Evolutionary conservation across 2,888 invertebrate genomes (phyloP).

Genomic region (Xestia rhomboidea): DNA sequence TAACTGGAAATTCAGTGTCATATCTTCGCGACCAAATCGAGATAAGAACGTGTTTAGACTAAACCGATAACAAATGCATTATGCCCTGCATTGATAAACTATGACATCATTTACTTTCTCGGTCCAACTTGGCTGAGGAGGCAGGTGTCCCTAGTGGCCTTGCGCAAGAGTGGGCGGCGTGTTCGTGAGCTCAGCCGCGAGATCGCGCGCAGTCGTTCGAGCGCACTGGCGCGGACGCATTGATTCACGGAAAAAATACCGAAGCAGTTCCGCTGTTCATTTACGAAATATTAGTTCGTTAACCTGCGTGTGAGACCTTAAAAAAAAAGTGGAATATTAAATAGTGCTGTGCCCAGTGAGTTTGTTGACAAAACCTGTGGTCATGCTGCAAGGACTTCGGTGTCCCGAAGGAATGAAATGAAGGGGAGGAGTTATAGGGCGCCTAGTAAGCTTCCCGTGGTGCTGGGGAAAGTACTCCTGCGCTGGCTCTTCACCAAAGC

Average conservation of each 20-base stretch:
- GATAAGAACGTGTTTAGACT: conserved; percentile 17
- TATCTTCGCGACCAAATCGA: conserved; percentile 30
- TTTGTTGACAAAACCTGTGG: conserved; percentile 62
- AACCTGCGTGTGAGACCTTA: conserved; percentile 20
- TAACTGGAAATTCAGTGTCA: conserved; percentile 29
- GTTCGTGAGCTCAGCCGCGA: conserved; percentile 51
- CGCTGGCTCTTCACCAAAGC: conserved; percentile 92
- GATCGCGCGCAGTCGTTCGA: conserved; percentile 68
- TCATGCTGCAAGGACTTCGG: conserved; percentile 66
- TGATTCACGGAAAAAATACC: conserved; percentile 50
- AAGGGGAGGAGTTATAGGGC: conserved; percentile 78
- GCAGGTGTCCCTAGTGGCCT: conserved; percentile 78
- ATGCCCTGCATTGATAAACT: conserved; percentile 70
- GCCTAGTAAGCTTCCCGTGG: conserved; percentile 82
- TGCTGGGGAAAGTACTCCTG: conserved; percentile 90
- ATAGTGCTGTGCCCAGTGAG: conserved; percentile 64
- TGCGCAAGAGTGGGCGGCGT: conserved; percentile 78
- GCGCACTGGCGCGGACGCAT: conserved; percentile 72
- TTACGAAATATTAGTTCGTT: conserved; percentile 45
- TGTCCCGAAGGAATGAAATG: conserved; percentile 81
- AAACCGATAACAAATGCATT: conserved; percentile 50
- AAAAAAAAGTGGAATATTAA: background rate
- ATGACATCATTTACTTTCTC: conserved; percentile 82
- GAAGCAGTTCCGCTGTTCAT: conserved; percentile 31
- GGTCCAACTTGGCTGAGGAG: conserved; percentile 71